Base-by-base conservation (phyloP, 2,113 vertebrate genomes). In the Callopanchax toddi region DNA sequence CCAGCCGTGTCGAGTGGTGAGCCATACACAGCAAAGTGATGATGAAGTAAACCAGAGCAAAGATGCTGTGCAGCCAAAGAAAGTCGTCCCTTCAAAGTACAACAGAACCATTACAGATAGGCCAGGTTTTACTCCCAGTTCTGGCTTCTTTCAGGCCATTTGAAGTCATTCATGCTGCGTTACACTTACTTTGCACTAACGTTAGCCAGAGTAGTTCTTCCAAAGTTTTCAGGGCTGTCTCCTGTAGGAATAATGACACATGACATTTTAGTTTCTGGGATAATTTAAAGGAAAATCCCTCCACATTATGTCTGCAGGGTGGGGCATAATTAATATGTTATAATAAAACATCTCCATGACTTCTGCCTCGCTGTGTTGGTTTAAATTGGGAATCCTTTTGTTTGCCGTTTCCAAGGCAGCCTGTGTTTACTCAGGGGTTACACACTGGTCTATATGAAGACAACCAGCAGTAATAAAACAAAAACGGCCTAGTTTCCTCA, bases 181-280 rank as follows among this genome's bases (percentile, higher is more conserved):
- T 68, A 46, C 56, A 94, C 97, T 59, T 93, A 99, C 97, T 95
- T 91, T 51, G 93, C 92, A 6, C 93, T 93, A 75, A 99, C 91
- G 87, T 99, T 99, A 70, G 93, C 95, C 7, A 99, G 94, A 43
- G 97, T 99, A 50, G 96, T 97, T 85, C 96, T 93, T 48, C 95
- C 96, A 2, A 99, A 99, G 88, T 97, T 95, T 72, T 96, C 93
- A 0, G 91, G 95, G 75, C 89, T 94, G 87, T 91, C 88, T 67
- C 94, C 97, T 99, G 82, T 87, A 78, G 88, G 78, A 64, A 83
- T 82, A 83, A 91, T 87, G 53, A 78, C 57, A 86, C 34, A 53
- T 46, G 83, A 84, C 81, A 81, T 68, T 80, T 65, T 51, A 23
- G 79, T 63, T 75, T 64, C 26, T 39, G 46, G 55, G 61, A 53